phyloP scores from a whole-genome alignment of 37 sponge, comb jelly and placozoan species.

The Crambe crambe region DNA sequence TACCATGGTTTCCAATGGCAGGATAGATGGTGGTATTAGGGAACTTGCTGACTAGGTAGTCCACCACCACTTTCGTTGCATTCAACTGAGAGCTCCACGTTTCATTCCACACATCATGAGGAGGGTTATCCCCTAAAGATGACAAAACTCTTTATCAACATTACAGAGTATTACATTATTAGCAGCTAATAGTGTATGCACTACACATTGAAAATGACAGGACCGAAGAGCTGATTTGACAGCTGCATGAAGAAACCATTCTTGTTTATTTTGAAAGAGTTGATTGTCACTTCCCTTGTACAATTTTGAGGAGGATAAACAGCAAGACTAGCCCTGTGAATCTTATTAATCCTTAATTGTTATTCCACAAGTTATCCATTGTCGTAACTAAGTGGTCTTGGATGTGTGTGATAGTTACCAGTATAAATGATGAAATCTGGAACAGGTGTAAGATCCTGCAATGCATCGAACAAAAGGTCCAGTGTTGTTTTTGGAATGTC shows the following conservation, averaged over 20 bases:
- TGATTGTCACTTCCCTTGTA: no score
- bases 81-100: slow-evolving; percentile 43
- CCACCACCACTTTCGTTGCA: slow-evolving; percentile 48
- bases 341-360: no score
- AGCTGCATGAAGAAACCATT: no score
- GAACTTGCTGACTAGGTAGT: slow-evolving; percentile 45
- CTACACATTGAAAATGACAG: no score
- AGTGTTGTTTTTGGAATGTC: slow-evolving; percentile 65
- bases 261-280: no score
- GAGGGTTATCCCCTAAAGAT: slow-evolving; percentile 79
- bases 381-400: neutral
- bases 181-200: no score
- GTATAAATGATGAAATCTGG: slow-evolving; percentile 74
- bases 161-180: no score
- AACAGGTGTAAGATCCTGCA: slow-evolving; percentile 48
- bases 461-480: slow-evolving; percentile 46
- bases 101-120: slow-evolving; percentile 85
- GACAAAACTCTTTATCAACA: no score
- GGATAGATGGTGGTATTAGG: slow-evolving; percentile 73
- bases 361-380: no score
- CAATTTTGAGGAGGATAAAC: no score
- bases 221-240: no score
- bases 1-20: slow-evolving; percentile 82
- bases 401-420: slow-evolving; percentile 16
- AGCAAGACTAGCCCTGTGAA: no score